Evolutionary conservation across 2,797 vertebrate species (phyloP), one percentile per base, ranked within the genome.

Genomic region (Fundulus diaphanus): DNA sequence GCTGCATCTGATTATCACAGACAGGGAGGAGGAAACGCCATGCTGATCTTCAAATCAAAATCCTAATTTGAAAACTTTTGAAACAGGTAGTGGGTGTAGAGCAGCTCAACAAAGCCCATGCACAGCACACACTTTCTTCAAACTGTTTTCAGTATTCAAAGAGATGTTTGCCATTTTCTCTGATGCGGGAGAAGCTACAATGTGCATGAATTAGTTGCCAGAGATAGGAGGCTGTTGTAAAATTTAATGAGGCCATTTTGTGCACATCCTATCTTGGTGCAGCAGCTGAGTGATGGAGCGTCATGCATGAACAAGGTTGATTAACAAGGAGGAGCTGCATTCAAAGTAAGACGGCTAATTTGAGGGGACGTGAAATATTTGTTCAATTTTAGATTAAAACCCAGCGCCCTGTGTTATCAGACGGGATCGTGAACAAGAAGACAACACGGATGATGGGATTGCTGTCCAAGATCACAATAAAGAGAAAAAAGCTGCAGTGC

Each of bases 1-100:
- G 95, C 94, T 87, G 95, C 91, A 91, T 88, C 80, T 92, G 88
- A 94, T 95, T 93, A 92, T 92, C 85, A 85, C 76, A 70, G 73
- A 75, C 88, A 82, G 91, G 92, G 93, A 90, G 83, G 84, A 91
- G 78, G 91, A 93, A 91, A 90, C 78, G 74, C 74, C 82, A 70
- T 52, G 85, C 77, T 67, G 76, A 92, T 86, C 85, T 89, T 89
- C 82, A 81, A 87, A 92, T 89, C 85, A 82, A 77, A 90, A 72
- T 79, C 78, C 80, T 77, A 57, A 79, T 83, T 70, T 71, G 29
- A 70, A 84, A 89, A 92, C 78, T 87, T 89, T 84, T 66, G 37
- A 82, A 83, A 82, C 86, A 92, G 86, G 87, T 90, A 88, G 72
- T 68, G 74, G 70, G 13, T 65, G 74, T 65, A 46, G 29, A 77